Percentiles rank a stretch among this genome's conserved stretches.
These are phyloP conservation scores for Paradoxurus hermaphroditus DNA, from an alignment of 2,113 vertebrate genomes.

Conservation along the genomic window DNA sequence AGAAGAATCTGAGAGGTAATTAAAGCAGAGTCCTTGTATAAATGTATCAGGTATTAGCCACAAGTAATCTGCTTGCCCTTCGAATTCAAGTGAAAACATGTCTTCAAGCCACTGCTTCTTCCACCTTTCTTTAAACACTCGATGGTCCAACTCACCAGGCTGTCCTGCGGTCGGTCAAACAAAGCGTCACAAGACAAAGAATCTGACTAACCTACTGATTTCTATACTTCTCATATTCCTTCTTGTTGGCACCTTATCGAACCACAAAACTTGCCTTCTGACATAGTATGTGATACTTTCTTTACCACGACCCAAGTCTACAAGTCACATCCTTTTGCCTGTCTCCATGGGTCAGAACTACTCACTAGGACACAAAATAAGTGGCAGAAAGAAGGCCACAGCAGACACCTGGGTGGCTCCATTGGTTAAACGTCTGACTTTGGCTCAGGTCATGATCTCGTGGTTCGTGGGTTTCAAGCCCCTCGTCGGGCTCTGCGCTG, in stretches of 20 bases:
- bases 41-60: background rate
- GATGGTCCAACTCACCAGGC: background rate
- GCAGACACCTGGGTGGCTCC: no score
- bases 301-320: background rate
- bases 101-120: background rate
- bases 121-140: background rate
- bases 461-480: no score
- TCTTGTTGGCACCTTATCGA: background rate
- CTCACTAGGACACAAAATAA: conserved; percentile 33
- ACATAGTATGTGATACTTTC: background rate
- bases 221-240: background rate
- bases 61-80: background rate
- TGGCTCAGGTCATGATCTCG: no score
- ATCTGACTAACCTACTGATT: background rate
- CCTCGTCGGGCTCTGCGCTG: no score
- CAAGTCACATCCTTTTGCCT: background rate
- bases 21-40: background rate
- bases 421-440: no score
- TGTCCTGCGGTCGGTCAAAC: no score
- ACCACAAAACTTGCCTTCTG: background rate
- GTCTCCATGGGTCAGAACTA: background rate
- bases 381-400: background rate
- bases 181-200: background rate
- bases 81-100: background rate
- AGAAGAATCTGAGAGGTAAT: background rate